Evolutionary conservation across 2,797 vertebrate species (phyloP), one percentile per base, ranked within the genome.

Genomic region (Anolis apletophallus): DNA sequence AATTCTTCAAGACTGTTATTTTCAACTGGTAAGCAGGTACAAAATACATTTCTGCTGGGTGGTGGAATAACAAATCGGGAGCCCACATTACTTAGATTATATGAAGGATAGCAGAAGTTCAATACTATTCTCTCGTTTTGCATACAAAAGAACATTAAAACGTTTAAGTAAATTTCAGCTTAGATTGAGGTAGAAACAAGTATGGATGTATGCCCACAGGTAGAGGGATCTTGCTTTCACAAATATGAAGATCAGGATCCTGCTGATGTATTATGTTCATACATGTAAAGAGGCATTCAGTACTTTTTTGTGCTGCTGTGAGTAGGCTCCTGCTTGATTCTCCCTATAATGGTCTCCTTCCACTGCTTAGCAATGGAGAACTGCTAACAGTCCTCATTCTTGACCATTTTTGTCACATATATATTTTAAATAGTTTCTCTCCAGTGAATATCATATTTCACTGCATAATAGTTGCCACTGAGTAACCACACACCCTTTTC

Each of bases 131-230:
- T 29, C 80, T 26, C 82, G 88, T 29, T 88, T 50, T 76, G 87
- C 84, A 14, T 50, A 76, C 61, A 52, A 26, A 87, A 86, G 87
- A 32, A 2, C 36, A 83, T 90, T 92, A 83, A 73, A 12, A 83
- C 26, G 26, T 74, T 79, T 3, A 0, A 88, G 79, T 85, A 67
- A 85, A 13, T 59, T 71, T n/a, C 8, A 72, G 87, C 21, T 26
- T 85, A 69, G 16, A 85, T 77, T 78, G 69, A 26, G 68, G 36
- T 84, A 78, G 46, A 77, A 84, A 84, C 16, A 14, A n/a, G 40
- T 76, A 21, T 75, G n/a, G 88, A 50, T 77, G 89, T 85, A 85
- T 73, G 55, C 71, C 78, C 84, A 50, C 75, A 59, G 14, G 84
- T 64, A 50, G 50, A 89, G 19, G 89, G 78, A 71, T 81, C 87